These are phyloP conservation scores for Cordylochernes scorpioides DNA, from an alignment of 2,888 invertebrate genomes.

Conservation along the genomic window DNA sequence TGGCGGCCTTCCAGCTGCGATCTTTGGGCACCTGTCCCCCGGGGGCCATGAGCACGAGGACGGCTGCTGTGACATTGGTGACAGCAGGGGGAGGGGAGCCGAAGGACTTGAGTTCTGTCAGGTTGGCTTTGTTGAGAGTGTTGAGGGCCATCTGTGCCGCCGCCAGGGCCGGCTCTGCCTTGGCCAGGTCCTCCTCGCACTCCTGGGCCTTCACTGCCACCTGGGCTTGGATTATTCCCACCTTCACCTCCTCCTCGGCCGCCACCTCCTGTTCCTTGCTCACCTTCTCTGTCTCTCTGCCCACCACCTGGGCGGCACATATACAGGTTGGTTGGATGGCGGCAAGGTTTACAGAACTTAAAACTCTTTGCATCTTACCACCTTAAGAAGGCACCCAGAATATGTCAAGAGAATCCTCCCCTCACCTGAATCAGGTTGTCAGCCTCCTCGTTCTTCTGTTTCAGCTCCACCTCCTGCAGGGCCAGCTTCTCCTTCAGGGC, in stretches of 20 bases:
- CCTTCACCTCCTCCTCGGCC: conserved; percentile 79
- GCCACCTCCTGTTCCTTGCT: conserved; percentile 57
- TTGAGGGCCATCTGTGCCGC: conserved; percentile 86
- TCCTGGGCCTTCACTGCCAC: conserved; percentile 74
- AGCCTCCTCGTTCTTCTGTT: too few relatives aligned
- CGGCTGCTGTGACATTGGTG: conserved; percentile 74
- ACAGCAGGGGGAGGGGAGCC: conserved; percentile 74
- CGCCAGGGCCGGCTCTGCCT: conserved; percentile 72
- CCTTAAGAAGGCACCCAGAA: too few relatives aligned
- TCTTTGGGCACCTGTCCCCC: conserved; percentile 76
- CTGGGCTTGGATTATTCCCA: conserved; percentile 74
- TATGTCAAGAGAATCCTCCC: too few relatives aligned
- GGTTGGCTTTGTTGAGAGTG: conserved; percentile 71
- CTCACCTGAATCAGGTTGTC: too few relatives aligned
- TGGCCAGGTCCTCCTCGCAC: conserved; percentile 72
- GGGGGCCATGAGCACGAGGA: conserved; percentile 56
- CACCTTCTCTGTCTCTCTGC: conserved; percentile 89
- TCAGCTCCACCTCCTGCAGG: too few relatives aligned
- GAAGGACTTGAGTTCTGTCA: conserved; percentile 84
- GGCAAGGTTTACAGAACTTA: too few relatives aligned
- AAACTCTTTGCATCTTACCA: too few relatives aligned
- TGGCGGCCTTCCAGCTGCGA: conserved; percentile 80
- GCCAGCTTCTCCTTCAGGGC: too few relatives aligned
- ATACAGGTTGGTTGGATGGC: too few relatives aligned
- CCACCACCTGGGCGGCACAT: too few relatives aligned